Base-by-base conservation (phyloP, 1,140 invertebrate species). In the Agraylea sexmaculata region DNA sequence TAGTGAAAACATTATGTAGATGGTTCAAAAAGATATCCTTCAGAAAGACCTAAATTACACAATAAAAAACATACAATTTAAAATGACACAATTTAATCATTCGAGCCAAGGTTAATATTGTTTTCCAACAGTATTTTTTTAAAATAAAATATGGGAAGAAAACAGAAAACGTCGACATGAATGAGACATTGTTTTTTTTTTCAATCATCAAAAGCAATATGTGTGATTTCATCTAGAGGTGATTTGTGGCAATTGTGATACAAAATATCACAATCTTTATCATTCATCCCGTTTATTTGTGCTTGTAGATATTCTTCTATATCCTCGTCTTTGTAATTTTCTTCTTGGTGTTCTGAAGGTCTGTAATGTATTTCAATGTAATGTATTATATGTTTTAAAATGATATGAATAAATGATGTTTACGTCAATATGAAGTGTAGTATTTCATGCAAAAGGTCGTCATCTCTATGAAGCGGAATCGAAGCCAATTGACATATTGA, bases 401-500 rank as follows among this genome's bases (percentile, higher is more conserved):
- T 7, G 7, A 39, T 39, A 30, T 39, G 4, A 39, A 6, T 32
- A 4, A 6, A 4, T 29, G 20, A 20, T 40, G 56, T 55, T 57
- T 47, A 66, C 64, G 65, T 64, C 3, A 66, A 41, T 1, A 63
- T 47, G 38, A 59, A 66, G 18, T 45, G 56, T 11, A 59, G 53
- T 10, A 68, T 46, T 49, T 68, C 62, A 37, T 65, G 60, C 1
- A 68, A 47, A 0, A 68, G 42, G 35, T 68, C 62, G n/a, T 64
- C 63, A 19, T 62, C 55, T 37, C 56, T 51, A n/a, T 58, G 43
- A 0, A 68, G 44, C 0, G 64, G 64, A 23, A 63, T 55, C 3
- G 55, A 51, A 17, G 57, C 61, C 2, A 66, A 53, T 36, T 64
- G 58, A 36, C 64, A 68, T 15, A 68, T 46, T 1, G 57, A 54